Base-by-base conservation (phyloP, 2,888 invertebrate species). In the Trisateles emortualis region DNA sequence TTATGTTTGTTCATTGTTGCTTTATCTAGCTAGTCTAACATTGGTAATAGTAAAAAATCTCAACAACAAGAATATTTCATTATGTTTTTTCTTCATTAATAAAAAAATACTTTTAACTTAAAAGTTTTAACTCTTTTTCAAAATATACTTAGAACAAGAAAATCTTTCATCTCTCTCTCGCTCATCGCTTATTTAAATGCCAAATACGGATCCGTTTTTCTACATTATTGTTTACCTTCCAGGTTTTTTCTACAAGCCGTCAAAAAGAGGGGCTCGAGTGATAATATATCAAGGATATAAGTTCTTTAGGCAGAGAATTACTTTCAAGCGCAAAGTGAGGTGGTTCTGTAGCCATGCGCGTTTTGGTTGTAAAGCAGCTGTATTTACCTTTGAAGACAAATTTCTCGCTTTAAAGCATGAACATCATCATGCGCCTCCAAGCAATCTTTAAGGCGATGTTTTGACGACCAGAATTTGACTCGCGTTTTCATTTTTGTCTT, bases 201-300 rank as follows among this genome's bases (percentile, higher is more conserved):
- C n/a, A n/a, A n/a, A n/a, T n/a, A n/a, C n/a, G 5, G 19, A 30
- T 6, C 3, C 4, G 9, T 1, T 2, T 19, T 17, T n/a, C n/a
- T n/a, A n/a, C n/a, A n/a, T n/a, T n/a, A n/a, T n/a, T n/a, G n/a
- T 5, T 11, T 32, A 9, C 13, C 4, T 49, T 52, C 6, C 35
- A 46, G 50, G 36, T 3, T 30, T 53, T n/a, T 10, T 43, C 2
- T 59, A 51, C 14, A 48, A 22, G 19, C 47, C 53, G 5, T 33
- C 39, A 33, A 68, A 8, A 26, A 26, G 63, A 39, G 75, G 77
- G 0, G 74, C 71, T 33, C 68, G 49, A 0, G 42, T 71, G 29
- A 64, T 77, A 2, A 19, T 64, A 3, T 33, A 65, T 3, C 49
- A 59, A 3, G 76, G 74, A 0, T 77, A 71, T 39, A 69, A 59